phyloP scores from a whole-genome alignment of 2,888 invertebrate species.

The Odontocerum albicorne region DNA sequence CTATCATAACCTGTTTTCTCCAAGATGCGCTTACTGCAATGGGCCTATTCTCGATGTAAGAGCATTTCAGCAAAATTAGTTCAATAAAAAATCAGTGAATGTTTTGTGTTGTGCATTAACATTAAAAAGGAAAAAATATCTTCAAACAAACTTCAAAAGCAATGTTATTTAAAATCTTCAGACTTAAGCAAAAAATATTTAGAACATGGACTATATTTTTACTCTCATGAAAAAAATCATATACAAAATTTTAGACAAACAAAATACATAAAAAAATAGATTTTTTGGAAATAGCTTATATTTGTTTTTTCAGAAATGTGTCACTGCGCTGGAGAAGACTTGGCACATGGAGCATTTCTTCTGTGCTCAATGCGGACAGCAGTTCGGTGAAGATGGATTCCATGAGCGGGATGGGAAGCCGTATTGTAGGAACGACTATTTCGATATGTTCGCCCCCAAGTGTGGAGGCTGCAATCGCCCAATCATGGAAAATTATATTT shows the following conservation, averaged over 20 bases:
- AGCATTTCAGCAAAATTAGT: conserved; percentile 36
- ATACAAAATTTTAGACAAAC: no score
- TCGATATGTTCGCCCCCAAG: conserved; percentile 97
- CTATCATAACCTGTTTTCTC: conserved; percentile 98
- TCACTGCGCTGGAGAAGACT: conserved; percentile 94
- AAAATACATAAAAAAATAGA: no score
- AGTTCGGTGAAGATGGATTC: conserved; percentile 97
- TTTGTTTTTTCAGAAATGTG: conserved; percentile 85
- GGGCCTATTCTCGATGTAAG: conserved; percentile 98
- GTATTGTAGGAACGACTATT: conserved; percentile 94
- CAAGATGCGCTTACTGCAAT: conserved; percentile 97
- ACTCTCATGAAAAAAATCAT: no score
- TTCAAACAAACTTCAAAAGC: no score
- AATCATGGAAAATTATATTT: conserved; percentile 98
- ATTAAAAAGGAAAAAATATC: no score
- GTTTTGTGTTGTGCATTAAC: no score
- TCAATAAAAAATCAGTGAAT: no score
- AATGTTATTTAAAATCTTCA: no score
- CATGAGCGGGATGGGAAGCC: conserved; percentile 96
- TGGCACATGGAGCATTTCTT: conserved; percentile 99
- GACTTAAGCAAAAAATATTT: no score
- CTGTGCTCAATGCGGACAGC: conserved; percentile 96
- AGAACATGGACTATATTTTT: no score
- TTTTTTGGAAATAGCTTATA: no score
- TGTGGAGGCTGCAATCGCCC: conserved; percentile 95